A percentile compares a stretch with the other conserved stretches of the same genome.
These are phyloP conservation scores for Aphodius granarius DNA, from an alignment of 2,888 invertebrate species.

Conservation along the genomic window DNA sequence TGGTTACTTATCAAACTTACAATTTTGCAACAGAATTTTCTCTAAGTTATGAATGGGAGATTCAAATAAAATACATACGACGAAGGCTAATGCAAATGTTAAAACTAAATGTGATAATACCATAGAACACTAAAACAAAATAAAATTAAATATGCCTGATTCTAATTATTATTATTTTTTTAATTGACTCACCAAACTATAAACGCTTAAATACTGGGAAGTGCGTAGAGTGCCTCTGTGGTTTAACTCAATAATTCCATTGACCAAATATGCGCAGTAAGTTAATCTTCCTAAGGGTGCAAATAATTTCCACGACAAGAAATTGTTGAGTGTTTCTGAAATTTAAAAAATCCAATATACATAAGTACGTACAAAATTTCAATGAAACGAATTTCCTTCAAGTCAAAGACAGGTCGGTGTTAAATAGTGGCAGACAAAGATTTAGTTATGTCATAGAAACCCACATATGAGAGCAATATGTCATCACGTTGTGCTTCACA, in stretches of 20 bases:
- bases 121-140: not conserved
- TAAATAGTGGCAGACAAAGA: too few relatives aligned
- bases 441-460: too few relatives aligned
- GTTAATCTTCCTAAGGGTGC: slow-evolving; percentile 70
- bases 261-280: slow-evolving; percentile 72
- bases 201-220: slow-evolving; percentile 63
- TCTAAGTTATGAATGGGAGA: slow-evolving; percentile 73
- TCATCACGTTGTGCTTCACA: too few relatives aligned
- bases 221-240: slow-evolving; percentile 63
- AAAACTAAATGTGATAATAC: slow-evolving; percentile 61
- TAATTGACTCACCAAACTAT: slow-evolving; percentile 60
- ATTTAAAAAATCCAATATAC: too few relatives aligned
- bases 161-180: not conserved
- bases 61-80: slow-evolving; percentile 69
- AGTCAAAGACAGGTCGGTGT: too few relatives aligned
- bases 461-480: too few relatives aligned
- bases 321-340: slow-evolving; percentile 59
- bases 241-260: slow-evolving; percentile 70
- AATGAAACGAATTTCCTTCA: too few relatives aligned
- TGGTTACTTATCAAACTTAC: slow-evolving; percentile 42
- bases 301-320: slow-evolving; percentile 64
- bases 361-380: too few relatives aligned
- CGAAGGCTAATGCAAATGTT: slow-evolving; percentile 64
- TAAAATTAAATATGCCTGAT: not conserved
- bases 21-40: slow-evolving; percentile 63